Evolutionary conservation across 2,113 vertebrate species (phyloP).

Genomic region (Damaliscus lunatus): DNA sequence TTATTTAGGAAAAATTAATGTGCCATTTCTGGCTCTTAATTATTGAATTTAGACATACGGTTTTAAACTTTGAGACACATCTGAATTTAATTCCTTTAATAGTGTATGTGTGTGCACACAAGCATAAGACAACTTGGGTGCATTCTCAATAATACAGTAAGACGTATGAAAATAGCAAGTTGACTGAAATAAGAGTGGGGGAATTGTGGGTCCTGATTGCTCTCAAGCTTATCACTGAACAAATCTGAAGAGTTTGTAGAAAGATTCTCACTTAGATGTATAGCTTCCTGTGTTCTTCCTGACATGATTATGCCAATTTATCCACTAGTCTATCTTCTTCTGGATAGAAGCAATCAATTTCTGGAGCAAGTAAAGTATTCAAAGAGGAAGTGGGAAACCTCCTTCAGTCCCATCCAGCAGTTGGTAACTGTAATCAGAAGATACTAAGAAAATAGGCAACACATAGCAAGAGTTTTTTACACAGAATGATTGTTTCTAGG

Average conservation of each 20-base stretch:
- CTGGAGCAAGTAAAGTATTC: not conserved
- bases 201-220: not conserved
- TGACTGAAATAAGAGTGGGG: not conserved
- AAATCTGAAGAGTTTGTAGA: not conserved
- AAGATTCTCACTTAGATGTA: not conserved
- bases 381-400: not conserved
- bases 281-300: not conserved
- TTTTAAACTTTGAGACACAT: not conserved
- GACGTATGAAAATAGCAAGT: not conserved
- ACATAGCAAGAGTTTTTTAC: not conserved
- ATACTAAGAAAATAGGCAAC: not conserved
- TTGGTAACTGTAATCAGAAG: not conserved
- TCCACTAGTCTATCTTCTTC: not conserved
- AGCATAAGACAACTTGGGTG: not conserved
- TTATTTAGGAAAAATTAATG: not conserved
- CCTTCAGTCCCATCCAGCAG: not conserved
- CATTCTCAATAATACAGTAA: not conserved
- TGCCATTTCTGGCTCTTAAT: not conserved
- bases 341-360: not conserved
- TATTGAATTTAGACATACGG: not conserved
- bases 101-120: not conserved
- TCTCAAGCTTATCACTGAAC: not conserved
- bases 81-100: not conserved
- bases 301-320: not conserved
- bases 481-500: not conserved